phyloP scores from a whole-genome alignment of 2,888 invertebrate genomes.

The Cephus spinipes region DNA sequence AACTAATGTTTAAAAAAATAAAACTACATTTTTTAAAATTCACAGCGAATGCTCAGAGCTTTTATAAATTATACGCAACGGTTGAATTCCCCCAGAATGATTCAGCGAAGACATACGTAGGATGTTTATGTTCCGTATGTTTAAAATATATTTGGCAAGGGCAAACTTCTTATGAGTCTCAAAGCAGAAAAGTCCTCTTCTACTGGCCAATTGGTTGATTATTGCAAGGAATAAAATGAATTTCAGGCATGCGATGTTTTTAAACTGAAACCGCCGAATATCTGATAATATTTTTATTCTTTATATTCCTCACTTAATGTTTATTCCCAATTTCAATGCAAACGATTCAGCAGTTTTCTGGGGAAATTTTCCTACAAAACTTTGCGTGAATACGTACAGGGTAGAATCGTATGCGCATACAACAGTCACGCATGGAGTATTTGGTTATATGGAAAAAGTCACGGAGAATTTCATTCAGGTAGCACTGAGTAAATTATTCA shows the following conservation, averaged over 20 bases:
- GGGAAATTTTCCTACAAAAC: not conserved
- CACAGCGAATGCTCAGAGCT: too few species aligned
- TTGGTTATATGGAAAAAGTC: not conserved
- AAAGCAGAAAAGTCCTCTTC: not conserved
- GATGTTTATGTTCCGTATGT: too few species aligned
- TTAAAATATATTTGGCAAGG: not conserved
- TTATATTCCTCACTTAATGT: not conserved
- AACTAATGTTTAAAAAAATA: too few species aligned
- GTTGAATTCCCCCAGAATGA: too few species aligned
- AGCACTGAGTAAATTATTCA: slow-evolving; percentile 8
- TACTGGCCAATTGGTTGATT: not conserved
- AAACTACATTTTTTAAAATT: too few species aligned
- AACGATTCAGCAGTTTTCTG: too few species aligned
- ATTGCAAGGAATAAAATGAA: not conserved
- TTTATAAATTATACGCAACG: too few species aligned
- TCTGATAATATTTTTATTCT: not conserved
- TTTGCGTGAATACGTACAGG: not conserved
- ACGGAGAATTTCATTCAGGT: not conserved
- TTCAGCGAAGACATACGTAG: too few species aligned
- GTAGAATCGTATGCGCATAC: not conserved
- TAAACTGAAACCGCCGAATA: not conserved
- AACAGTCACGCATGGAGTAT: not conserved
- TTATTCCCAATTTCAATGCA: not conserved
- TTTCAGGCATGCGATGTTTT: not conserved
- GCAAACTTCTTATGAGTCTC: not conserved